Base-by-base conservation (phyloP, 2,888 invertebrate species). In the Plebejus anna region DNA sequence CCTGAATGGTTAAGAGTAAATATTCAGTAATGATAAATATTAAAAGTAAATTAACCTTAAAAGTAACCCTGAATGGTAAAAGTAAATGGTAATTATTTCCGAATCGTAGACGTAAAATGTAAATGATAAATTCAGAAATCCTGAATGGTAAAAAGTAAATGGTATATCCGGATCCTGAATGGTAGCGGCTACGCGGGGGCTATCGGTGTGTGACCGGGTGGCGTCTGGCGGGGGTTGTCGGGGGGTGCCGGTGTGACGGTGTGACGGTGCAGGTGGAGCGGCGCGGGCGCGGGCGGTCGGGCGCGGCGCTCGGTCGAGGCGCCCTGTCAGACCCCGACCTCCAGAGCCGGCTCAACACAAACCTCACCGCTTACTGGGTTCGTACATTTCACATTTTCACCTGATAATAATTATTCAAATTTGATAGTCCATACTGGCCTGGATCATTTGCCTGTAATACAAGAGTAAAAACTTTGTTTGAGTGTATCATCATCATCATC, bases 281-380 rank as follows among this genome's bases (percentile, higher is more conserved):
- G 86, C 86, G 87, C 88, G 85, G 83, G 85, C 83, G 88, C 84
- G 81, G 86, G 83, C 83, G 84, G 80, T 86, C 88, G 71, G 85
- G 85, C 70, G 85, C 85, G 70, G 86, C 89, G 75, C 86, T 92
- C 79, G 89, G 87, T 82, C 87, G 94, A 75, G 92, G 89, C 77
- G 91, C 92, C 72, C 89, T 88, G 83, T 91, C 92, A 80, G 93
- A 93, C 83, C 90, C 92, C 0, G 93, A 94, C 82, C 85, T 93
- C 51, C 92, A 88, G 86, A 84, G 87, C 84, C 84, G 90, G 22
- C 87, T 91, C 80, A 90, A 90, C 85, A 87, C 89, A 11, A 87
- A 86, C 82, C 87, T 92, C 85, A 87, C 85, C 78, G 89, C 87
- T 38, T 92, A 86, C 85, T 94, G 93, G 93, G 93, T 93, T 86